These are phyloP conservation scores for Phaenicophaeus curvirostris DNA, from an alignment of 2,797 vertebrate genomes.

Conservation along the genomic window DNA sequence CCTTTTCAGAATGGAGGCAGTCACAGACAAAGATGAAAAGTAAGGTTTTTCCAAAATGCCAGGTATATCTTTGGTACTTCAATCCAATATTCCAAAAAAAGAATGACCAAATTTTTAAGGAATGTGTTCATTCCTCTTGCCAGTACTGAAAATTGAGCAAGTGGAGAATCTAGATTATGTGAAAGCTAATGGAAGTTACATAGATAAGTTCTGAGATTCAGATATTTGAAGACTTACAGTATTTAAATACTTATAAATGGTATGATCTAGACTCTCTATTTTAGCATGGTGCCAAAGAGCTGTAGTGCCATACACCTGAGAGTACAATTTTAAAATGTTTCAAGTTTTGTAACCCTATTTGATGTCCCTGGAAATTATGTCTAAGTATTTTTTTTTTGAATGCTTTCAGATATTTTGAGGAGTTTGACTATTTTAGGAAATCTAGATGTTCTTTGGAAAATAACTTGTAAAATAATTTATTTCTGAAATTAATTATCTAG, in stretches of 20 bases:
- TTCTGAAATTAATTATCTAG: background rate
- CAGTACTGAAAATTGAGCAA: background rate
- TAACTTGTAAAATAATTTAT: background rate
- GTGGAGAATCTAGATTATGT: background rate
- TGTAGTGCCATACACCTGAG: background rate
- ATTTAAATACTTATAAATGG: background rate
- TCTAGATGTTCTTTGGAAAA: background rate
- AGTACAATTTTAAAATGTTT: background rate
- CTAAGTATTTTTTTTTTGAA: background rate
- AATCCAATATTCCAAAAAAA: background rate
- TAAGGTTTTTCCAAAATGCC: background rate
- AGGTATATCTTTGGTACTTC: background rate
- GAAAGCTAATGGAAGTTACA: background rate
- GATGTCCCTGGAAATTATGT: background rate
- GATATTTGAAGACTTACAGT: background rate
- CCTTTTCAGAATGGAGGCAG: background rate
- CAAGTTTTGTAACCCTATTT: background rate
- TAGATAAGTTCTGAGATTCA: background rate
- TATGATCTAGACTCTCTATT: background rate
- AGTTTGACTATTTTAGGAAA: background rate
- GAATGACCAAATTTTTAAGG: background rate
- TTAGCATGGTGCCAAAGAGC: background rate
- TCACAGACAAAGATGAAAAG: background rate
- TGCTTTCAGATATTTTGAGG: background rate
- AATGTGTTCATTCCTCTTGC: background rate